A percentile compares a stretch with the other conserved stretches of the same genome.
phyloP scores from a whole-genome alignment of 2,113 vertebrate species.

The Azemiops feae region DNA sequence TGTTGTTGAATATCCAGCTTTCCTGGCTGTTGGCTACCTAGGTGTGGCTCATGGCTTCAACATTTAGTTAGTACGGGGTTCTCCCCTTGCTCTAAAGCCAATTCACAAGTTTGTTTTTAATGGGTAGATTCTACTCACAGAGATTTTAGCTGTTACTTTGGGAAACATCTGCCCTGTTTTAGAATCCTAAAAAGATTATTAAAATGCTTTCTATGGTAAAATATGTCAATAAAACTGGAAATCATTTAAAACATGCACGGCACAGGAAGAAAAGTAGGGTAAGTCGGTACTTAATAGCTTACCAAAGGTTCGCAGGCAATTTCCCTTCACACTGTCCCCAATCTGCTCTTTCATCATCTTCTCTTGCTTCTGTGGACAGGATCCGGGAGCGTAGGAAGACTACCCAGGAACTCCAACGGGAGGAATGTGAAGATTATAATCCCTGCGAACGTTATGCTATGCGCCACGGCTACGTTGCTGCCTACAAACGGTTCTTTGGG shows the following conservation, averaged over 20 bases:
- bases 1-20: background rate
- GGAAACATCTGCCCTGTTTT: background rate
- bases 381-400: slow-evolving; percentile 71
- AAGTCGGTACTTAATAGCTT: background rate
- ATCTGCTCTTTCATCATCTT: background rate
- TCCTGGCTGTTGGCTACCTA: background rate
- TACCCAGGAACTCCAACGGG: slow-evolving; percentile 73
- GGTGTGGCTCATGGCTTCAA: background rate
- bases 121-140: background rate
- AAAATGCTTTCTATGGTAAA: background rate
- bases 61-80: background rate
- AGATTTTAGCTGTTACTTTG: background rate
- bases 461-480: slow-evolving; percentile 72
- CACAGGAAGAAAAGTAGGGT: background rate
- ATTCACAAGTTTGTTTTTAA: background rate
- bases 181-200: background rate
- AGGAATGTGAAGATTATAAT: slow-evolving; percentile 84
- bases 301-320: background rate
- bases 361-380: slow-evolving; percentile 51
- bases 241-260: background rate
- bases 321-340: background rate
- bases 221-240: background rate
- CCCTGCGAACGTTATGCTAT: slow-evolving; percentile 78
- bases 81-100: background rate
- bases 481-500: slow-evolving; percentile 81